phyloP scores from a whole-genome alignment of 2,888 invertebrate genomes.

The Mythimna pallens region DNA sequence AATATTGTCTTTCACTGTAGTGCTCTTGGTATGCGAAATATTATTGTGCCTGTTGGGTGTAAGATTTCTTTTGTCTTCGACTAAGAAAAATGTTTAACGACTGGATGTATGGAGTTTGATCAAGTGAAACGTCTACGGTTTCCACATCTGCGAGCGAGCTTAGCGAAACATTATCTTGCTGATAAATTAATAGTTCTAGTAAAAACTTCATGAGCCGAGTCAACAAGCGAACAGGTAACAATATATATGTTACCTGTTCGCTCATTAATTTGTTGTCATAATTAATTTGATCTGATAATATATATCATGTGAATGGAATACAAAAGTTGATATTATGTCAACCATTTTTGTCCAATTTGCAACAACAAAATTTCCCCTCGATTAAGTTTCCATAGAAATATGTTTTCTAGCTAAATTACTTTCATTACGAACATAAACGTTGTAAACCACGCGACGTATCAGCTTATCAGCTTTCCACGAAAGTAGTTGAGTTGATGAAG shows the following conservation, averaged over 20 bases:
- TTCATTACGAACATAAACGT: constrained; percentile 42
- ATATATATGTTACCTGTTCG: too few species aligned
- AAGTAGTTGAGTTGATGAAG: constrained; percentile 49
- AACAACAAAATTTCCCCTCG: neutral
- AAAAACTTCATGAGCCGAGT: too few species aligned
- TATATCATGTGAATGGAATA: too few species aligned
- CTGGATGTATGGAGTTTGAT: neutral
- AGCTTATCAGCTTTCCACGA: constrained; percentile 43
- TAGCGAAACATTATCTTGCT: neutral
- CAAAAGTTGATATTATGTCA: neutral
- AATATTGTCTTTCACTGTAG: constrained; percentile 53
- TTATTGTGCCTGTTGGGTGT: constrained; percentile 11
- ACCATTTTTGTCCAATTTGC: neutral
- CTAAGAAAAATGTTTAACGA: constrained; percentile 32
- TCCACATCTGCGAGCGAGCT: neutral
- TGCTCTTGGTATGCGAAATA: constrained; percentile 32
- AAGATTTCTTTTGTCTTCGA: constrained; percentile 25
- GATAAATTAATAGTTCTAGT: neutral
- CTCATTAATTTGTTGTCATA: too few species aligned
- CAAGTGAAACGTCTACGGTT: neutral
- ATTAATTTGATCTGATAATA: too few species aligned
- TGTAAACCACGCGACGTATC: constrained; percentile 50
- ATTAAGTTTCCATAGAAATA: constrained; percentile 32
- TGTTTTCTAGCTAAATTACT: constrained; percentile 33
- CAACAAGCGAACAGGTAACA: too few species aligned